Evolutionary conservation across 2,113 vertebrate genomes (phyloP), one percentile per base, ranked within the genome.

Genomic region (Mobula birostris): DNA sequence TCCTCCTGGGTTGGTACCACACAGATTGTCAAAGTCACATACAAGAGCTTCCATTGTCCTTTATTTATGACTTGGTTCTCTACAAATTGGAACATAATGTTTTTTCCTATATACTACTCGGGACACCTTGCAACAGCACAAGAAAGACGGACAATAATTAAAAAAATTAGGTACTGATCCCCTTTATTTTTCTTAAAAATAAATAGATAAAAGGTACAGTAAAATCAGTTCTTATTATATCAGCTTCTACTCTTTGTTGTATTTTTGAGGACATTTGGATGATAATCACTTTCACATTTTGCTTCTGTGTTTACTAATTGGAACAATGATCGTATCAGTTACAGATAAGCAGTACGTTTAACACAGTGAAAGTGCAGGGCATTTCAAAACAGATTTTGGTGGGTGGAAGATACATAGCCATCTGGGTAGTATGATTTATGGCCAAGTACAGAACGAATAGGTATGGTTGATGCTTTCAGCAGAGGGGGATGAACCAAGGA

Each of bases 51-150:
- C 97, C 98, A 99, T 96, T 99, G 98, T 95, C 99, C 99, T 83
- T 99, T 99, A 97, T 99, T 99, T 97, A 98, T 99, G 96, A 99
- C 99, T 95, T 99, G 99, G 99, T 99, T 99, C 97, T 99, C 98
- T 96, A 99, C 98, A 97, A 99, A 99, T 97, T 99, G 99, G 99
- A 99, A 99, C 96, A 99, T 99, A 96, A 97, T 99, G 96, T 98
- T 98, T 96, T 99, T 99, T 94, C 99, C 99, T 70, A 97, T 99
- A 95, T 99, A 99, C 97, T 99, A 99, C 96, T 98, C 98, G 0
- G 98, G 97, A 94, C 98, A 99, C 94, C 96, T 99, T 95, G 97
- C 97, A 94, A 98, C 97, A 19, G 98, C 98, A 2, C 97, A 98
- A 95, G 98, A 99, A 95, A 99, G 99, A 95, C 98, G 98, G 95